Percentiles rank a stretch among this genome's conserved stretches.
phyloP scores from a whole-genome alignment of 2,888 invertebrate genomes.

The Andrena marginata region DNA sequence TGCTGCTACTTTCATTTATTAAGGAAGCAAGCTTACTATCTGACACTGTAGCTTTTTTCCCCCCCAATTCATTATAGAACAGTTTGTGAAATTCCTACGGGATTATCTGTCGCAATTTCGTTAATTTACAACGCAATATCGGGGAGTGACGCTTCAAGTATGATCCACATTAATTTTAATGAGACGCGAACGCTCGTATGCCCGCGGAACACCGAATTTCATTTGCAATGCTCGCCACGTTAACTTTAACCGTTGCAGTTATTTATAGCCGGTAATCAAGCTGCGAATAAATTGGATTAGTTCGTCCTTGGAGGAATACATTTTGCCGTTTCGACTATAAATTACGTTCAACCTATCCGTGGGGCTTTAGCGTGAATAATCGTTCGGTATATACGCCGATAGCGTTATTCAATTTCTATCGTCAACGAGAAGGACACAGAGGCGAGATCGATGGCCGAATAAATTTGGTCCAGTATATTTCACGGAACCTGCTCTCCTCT shows the following conservation, averaged over 20 bases:
- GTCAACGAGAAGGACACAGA: not conserved
- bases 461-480: conserved; percentile 15
- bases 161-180: conserved; percentile 51
- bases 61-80: not conserved
- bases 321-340: conserved; percentile 23
- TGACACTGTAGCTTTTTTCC: not conserved
- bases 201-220: conserved; percentile 18
- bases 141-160: conserved; percentile 18
- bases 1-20: too few species aligned
- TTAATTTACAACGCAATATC: conserved; percentile 23
- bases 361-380: conserved; percentile 13
- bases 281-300: conserved; percentile 22
- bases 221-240: conserved; percentile 45
- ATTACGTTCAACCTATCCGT: conserved; percentile 26
- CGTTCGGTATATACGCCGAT: conserved; percentile 15
- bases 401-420: conserved; percentile 24
- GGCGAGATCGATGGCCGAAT: conserved; percentile 25
- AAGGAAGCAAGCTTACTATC: too few species aligned
- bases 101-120: conserved; percentile 5
- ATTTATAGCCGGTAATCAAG: conserved; percentile 23
- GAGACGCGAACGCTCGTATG: conserved; percentile 17
- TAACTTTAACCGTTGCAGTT: conserved; percentile 28
- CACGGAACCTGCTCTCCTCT: too few species aligned
- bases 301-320: not conserved
- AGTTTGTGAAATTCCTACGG: conserved; percentile 5